Conservation (phyloP, 2,888 invertebrate genomes). For the Corythucha ciliata region DNA sequence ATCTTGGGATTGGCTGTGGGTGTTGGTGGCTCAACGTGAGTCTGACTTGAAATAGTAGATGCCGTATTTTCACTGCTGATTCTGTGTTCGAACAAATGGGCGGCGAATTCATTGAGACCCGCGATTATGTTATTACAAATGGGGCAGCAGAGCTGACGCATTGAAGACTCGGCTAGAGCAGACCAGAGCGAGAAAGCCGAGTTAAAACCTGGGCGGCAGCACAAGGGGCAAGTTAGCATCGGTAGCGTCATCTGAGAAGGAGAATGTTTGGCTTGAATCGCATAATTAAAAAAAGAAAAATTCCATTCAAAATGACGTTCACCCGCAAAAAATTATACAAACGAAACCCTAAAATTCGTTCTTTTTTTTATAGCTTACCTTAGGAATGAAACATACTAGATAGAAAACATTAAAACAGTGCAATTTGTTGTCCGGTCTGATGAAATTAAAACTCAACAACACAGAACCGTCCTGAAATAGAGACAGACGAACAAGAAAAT, state of each 20-base stretch:
- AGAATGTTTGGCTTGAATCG: no score
- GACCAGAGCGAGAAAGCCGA: slow-evolving; percentile 60
- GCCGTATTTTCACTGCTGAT: background rate
- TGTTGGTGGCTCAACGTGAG: slow-evolving; percentile 15
- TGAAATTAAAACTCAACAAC: no score
- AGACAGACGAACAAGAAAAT: no score
- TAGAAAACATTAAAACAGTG: no score
- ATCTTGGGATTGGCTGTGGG: slow-evolving; percentile 14
- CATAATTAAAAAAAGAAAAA: no score
- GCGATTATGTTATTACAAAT: slow-evolving; percentile 64
- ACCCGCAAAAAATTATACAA: no score
- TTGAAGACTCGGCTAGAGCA: slow-evolving; percentile 63
- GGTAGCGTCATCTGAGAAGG: slow-evolving; percentile 32
- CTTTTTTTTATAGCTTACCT: no score
- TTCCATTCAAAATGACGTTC: no score
- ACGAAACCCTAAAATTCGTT: no score
- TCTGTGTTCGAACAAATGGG: slow-evolving; percentile 68
- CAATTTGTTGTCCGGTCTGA: no score
- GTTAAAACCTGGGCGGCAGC: slow-evolving; percentile 61
- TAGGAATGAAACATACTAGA: no score
- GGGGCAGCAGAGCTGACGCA: slow-evolving; percentile 64
- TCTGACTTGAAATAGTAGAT: slow-evolving; percentile 17
- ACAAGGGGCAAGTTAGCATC: slow-evolving; percentile 63
- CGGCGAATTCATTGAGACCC: slow-evolving; percentile 73
- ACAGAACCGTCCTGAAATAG: no score